Conservation (phyloP, 1,140 invertebrate genomes). For the Hypsibius dujardini region DNA sequence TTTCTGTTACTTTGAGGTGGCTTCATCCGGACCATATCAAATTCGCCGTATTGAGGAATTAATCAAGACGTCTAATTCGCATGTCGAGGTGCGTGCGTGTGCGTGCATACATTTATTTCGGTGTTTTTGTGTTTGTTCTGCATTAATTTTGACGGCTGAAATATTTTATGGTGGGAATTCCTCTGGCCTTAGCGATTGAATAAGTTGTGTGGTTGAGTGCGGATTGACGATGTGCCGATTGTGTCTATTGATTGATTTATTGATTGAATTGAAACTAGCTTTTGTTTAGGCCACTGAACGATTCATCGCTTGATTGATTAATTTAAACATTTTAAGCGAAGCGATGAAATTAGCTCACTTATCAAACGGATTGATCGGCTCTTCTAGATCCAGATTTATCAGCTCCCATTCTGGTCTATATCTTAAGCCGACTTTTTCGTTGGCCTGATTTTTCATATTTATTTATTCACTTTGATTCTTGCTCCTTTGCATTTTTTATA, state of each 20-base stretch:
- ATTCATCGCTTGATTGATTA: not conserved
- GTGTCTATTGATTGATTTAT: conserved; percentile 19
- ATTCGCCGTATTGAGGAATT: conserved; percentile 96
- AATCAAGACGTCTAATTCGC: conserved; percentile 88
- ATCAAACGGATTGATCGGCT: conserved; percentile 12
- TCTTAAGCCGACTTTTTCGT: not conserved
- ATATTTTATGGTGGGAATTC: conserved; percentile 84
- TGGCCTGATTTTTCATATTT: too few species aligned
- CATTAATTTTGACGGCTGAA: conserved; percentile 82
- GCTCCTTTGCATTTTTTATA: too few species aligned
- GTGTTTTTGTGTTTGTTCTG: conserved; percentile 77
- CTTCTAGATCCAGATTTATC: not conserved
- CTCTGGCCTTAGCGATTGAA: conserved; percentile 13
- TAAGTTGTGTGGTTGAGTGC: not conserved
- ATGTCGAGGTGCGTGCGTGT: conserved; percentile 98
- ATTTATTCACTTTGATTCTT: too few species aligned
- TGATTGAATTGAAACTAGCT: not conserved
- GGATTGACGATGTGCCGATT: conserved; percentile 22
- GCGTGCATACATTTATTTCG: conserved; percentile 37
- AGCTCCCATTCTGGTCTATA: not conserved
- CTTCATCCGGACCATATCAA: conserved; percentile 82
- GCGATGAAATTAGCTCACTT: conserved; percentile 1
- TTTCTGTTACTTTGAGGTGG: conserved; percentile 97
- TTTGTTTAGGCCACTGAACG: not conserved
- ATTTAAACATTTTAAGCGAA: conserved; percentile 13